Evolutionary conservation across 2,113 vertebrate genomes (phyloP), one percentile per base, ranked within the genome.

Genomic region (Pseudorasbora parva): DNA sequence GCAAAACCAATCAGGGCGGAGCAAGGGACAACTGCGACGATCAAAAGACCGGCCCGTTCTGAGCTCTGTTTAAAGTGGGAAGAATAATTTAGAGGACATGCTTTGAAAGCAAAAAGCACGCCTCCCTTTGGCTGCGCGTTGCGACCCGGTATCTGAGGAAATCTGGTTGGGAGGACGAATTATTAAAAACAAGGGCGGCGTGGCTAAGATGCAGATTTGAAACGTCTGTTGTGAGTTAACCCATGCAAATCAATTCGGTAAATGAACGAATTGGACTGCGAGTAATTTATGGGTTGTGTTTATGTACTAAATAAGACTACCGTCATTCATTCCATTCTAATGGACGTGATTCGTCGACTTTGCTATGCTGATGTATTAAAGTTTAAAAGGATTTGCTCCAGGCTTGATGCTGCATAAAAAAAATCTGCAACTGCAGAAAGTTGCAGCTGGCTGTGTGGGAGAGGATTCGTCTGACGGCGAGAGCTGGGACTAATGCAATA

Each of bases 11-110:
- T 90, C n/a, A 75, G n/a, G 87, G 51, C 19, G 21, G 64, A 85
- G 84, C 64, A 72, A 15, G 76, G 77, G 37, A 84, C 77, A 30
- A 75, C 90, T 92, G 78, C 83, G 86, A 88, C 86, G 84, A 92
- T 91, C 86, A 86, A 56, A 87, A 88, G 83, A 78, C 81, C 47
- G 85, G 56, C 59, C 25, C 69, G 83, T 83, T 91, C 87, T 80
- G 82, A 90, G 91, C 89, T 83, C 88, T 88, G 82, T 89, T 88
- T 90, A 88, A 90, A 90, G 62, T 66, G 30, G 85, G 77, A 87
- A 92, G 87, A 94, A 94, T 94, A 88, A 94, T 95, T 93, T 85
- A 92, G 82, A 77, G 77, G 86, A 85, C 81, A 84, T 51, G 86
- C 81, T 89, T 84, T 82, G 90, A 84, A 85, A 86, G 83, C 33